These are phyloP conservation scores for Otolemur crassicaudatus DNA, from an alignment of 2,797 vertebrate genomes.

Conservation along the genomic window DNA sequence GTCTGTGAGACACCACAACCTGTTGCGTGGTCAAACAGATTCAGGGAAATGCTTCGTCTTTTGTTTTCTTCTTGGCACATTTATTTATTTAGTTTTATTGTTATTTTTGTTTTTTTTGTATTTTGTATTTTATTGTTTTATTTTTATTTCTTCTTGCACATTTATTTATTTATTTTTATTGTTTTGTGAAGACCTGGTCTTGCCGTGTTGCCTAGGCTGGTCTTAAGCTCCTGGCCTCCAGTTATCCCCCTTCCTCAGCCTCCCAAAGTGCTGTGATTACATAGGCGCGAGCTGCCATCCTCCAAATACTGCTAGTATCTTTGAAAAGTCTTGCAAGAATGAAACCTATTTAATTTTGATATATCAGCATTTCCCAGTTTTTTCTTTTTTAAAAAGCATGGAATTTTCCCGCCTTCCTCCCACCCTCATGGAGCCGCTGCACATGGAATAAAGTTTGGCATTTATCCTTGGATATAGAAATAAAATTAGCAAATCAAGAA, in stretches of 20 bases:
- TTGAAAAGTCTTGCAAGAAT: slow-evolving; percentile 4
- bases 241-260: neutral
- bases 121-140: neutral
- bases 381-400: neutral
- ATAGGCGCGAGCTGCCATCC: neutral
- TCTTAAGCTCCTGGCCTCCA: neutral
- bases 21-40: neutral
- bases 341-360: slow-evolving; percentile 31
- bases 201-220: neutral
- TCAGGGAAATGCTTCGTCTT: neutral
- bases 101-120: neutral
- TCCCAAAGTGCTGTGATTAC: neutral
- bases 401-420: neutral
- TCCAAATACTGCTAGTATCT: neutral
- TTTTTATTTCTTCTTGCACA: neutral
- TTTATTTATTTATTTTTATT: neutral
- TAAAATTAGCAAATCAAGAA: slow-evolving; percentile 33
- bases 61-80: neutral
- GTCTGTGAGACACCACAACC: neutral
- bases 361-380: neutral
- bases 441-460: neutral
- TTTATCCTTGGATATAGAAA: neutral
- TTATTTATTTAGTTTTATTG: neutral
- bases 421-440: neutral
- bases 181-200: neutral